phyloP scores from a whole-genome alignment of 2,113 vertebrate genomes.

The Eolophus roseicapilla region DNA sequence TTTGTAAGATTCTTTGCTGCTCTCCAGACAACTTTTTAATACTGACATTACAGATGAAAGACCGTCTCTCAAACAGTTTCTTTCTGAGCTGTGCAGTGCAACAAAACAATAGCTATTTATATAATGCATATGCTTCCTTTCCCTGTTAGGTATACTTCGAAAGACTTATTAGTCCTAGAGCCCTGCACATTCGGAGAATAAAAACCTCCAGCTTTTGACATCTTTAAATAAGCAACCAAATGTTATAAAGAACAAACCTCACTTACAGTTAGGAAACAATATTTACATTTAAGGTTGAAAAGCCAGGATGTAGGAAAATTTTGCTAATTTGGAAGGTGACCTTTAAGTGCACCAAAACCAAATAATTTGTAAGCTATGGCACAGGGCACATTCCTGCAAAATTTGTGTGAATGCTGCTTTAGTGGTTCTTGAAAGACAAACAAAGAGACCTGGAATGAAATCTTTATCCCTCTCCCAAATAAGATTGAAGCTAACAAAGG shows the following conservation, averaged over 20 bases:
- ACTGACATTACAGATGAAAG: slow-evolving; percentile 9
- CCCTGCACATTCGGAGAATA: slow-evolving; percentile 56
- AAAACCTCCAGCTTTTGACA: slow-evolving; percentile 74
- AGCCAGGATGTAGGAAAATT: slow-evolving; percentile 85
- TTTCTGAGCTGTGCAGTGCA: slow-evolving; percentile 52
- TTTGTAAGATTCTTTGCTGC: background rate
- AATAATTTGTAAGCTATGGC: slow-evolving; percentile 84
- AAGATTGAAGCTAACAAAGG: slow-evolving; percentile 72
- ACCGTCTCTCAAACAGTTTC: slow-evolving; percentile 4
- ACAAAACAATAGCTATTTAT: slow-evolving; percentile 68
- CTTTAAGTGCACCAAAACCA: slow-evolving; percentile 84
- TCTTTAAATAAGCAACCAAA: slow-evolving; percentile 81
- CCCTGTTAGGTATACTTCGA: slow-evolving; percentile 59
- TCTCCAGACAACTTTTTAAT: background rate
- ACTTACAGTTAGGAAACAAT: slow-evolving; percentile 86
- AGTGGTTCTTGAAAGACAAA: slow-evolving; percentile 80
- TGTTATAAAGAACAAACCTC: slow-evolving; percentile 78
- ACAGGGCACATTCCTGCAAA: slow-evolving; percentile 83
- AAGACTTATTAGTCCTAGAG: slow-evolving; percentile 67
- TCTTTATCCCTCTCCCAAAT: slow-evolving; percentile 71
- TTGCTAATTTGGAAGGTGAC: slow-evolving; percentile 86
- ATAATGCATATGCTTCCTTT: slow-evolving; percentile 61
- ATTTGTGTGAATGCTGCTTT: slow-evolving; percentile 81
- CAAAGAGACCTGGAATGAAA: slow-evolving; percentile 77
- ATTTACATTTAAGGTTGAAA: slow-evolving; percentile 87